Base-by-base conservation (phyloP, 2,888 invertebrate species). In the Periphyllus acericola region DNA sequence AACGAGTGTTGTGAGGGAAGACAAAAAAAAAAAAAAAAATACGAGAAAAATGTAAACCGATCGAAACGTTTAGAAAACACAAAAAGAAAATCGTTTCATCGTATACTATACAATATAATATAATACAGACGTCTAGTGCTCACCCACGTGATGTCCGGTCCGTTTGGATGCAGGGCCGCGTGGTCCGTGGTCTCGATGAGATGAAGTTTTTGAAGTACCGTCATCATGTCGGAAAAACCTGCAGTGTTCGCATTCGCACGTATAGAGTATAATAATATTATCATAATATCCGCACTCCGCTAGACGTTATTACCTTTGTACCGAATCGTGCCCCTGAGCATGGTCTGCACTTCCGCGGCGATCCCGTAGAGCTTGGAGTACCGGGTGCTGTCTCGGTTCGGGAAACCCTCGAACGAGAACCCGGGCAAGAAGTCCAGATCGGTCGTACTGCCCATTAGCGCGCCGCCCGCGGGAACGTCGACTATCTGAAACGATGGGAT, bases 71-170 rank as follows among this genome's bases (percentile, higher is more conserved):
- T 81, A 46, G 17, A 29, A 3, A 32, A 0, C 40, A 40, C 4
- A 36, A 11, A 46, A 46, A 46, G 14, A 11, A 46, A 0, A 8
- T 9, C 0, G 21, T 52, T 52, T 55, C 29, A 68, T 36, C 29
- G 3, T 68, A 68, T 32, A 40, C 25, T 14, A 36, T 1, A 76
- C 21, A 21, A 9, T 32, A 88, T n/a, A n/a, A 25, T 29, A 36
- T 66, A 3, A 52, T 21, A n/a, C 8, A 21, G 3, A 71, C 34
- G 25, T 3, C 19, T 34, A 89, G 25, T 52, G 85, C 91, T 91
- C 92, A 96, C 96, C 99, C 99, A 99, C 19, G 98, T 98, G 55
- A 99, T 95, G 89, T 97, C 97, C 0, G 99, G 99, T 75, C 99
- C 99, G 91, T 96, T 96, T 0, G 96, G 96, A 91, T 99, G 99